These are phyloP conservation scores for Pachyrhynchus sulphureomaculatus DNA, from an alignment of 1,140 invertebrate genomes.

Conservation along the genomic window DNA sequence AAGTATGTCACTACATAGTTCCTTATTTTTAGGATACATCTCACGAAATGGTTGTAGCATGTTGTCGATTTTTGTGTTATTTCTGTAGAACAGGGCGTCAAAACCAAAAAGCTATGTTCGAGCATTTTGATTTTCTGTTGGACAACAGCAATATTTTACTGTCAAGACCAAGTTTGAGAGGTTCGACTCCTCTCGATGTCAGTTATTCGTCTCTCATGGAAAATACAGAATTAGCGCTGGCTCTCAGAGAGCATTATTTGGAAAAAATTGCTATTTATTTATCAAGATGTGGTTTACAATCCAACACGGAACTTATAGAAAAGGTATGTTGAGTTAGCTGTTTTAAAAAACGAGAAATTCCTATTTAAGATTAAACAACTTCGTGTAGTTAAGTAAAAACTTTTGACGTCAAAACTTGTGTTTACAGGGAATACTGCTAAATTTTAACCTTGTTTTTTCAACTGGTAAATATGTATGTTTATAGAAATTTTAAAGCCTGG, in stretches of 20 bases:
- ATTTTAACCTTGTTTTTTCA: no score
- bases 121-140: slow-evolving; percentile 95
- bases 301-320: slow-evolving; percentile 94
- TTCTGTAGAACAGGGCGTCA: slow-evolving; percentile 97
- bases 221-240: slow-evolving; percentile 98
- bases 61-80: slow-evolving; percentile 98
- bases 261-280: slow-evolving; percentile 98
- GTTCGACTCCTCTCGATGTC: slow-evolving; percentile 97
- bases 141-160: slow-evolving; percentile 99
- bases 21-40: slow-evolving; percentile 73
- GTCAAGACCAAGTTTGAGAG: slow-evolving; percentile 90
- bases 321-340: no score
- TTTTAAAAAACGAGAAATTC: no score
- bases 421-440: no score
- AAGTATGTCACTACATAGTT: no score
- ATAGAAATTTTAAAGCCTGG: no score
- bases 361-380: no score
- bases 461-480: no score
- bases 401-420: no score
- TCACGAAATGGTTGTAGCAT: slow-evolving; percentile 98
- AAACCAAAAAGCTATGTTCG: slow-evolving; percentile 99
- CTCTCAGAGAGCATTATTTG: slow-evolving; percentile 93
- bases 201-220: slow-evolving; percentile 99
- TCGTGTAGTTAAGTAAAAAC: no score
- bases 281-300: slow-evolving; percentile 93